Percentiles rank a stretch among this genome's conserved stretches.
Conservation (phyloP, 2,113 vertebrate species). For the Edolisoma coerulescens region DNA sequence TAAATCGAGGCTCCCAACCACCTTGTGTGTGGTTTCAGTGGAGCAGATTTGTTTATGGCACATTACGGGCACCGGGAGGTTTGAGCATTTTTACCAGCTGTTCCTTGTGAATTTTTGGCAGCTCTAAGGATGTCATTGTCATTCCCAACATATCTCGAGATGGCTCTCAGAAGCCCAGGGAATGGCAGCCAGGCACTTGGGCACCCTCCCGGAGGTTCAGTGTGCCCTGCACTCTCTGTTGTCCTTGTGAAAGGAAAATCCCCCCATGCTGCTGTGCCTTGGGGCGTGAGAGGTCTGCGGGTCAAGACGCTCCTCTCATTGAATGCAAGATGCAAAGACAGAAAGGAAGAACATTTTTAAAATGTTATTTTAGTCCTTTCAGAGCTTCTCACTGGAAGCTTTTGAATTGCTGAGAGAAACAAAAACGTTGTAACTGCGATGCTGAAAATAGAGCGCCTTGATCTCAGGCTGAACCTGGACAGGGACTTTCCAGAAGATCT, state of each 20-base stretch:
- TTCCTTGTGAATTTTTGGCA: constrained; percentile 23
- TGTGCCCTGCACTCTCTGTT: fast-evolving
- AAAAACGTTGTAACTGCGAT: background rate
- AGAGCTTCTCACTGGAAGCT: background rate
- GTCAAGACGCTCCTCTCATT: background rate
- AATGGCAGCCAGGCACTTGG: background rate
- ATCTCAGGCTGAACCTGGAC: background rate
- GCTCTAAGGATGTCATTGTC: constrained; percentile 1
- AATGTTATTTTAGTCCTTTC: background rate
- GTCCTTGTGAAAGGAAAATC: background rate
- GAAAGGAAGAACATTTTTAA: background rate
- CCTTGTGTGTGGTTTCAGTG: background rate
- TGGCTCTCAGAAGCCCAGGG: background rate
- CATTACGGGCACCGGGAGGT: constrained; percentile 22
- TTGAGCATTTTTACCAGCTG: constrained; percentile 42
- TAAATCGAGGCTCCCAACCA: background rate
- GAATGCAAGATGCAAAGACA: background rate
- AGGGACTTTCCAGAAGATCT: background rate
- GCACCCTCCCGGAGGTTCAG: background rate
- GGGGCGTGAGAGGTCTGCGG: fast-evolving
- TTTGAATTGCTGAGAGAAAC: background rate
- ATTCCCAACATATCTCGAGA: background rate
- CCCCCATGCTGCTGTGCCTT: background rate
- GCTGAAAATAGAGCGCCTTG: background rate
- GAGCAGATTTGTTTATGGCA: constrained; percentile 35